phyloP scores from a whole-genome alignment of 1,140 invertebrate genomes.

The Orius laevigatus region DNA sequence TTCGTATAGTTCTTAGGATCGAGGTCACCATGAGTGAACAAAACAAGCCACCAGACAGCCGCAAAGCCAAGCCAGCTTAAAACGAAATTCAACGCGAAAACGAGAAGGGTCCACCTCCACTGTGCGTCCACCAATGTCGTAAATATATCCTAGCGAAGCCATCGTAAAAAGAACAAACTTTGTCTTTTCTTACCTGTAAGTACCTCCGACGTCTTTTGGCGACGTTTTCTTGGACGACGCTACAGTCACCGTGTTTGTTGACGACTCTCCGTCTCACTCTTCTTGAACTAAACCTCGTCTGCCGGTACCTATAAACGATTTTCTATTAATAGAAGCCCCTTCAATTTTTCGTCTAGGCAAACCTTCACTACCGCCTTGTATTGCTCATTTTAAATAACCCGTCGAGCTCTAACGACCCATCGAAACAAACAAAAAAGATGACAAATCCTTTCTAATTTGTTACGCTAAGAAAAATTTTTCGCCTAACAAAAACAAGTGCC shows the following conservation, averaged over 20 bases:
- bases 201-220: conserved; percentile 72
- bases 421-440: background rate
- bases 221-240: conserved; percentile 81
- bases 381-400: conserved; percentile 1
- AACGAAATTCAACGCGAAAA: conserved; percentile 76
- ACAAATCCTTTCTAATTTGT: background rate
- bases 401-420: background rate
- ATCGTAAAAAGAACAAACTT: conserved; percentile 24
- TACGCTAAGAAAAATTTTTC: background rate
- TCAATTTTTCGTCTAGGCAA: conserved; percentile 1
- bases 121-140: conserved; percentile 65
- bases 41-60: conserved; percentile 68
- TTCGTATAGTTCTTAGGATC: conserved; percentile 25
- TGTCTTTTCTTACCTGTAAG: conserved; percentile 44
- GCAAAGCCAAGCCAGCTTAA: conserved; percentile 75
- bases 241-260: conserved; percentile 87
- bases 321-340: background rate
- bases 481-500: background rate
- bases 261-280: conserved; percentile 67
- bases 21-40: conserved; percentile 66
- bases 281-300: conserved; percentile 59
- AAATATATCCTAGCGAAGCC: conserved; percentile 43
- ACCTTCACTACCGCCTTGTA: conserved; percentile 7
- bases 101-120: conserved; percentile 82
- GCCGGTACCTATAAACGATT: conserved; percentile 46